Evolutionary conservation across 2,113 vertebrate species (phyloP).

Genomic region (Oenanthe oenanthe): DNA sequence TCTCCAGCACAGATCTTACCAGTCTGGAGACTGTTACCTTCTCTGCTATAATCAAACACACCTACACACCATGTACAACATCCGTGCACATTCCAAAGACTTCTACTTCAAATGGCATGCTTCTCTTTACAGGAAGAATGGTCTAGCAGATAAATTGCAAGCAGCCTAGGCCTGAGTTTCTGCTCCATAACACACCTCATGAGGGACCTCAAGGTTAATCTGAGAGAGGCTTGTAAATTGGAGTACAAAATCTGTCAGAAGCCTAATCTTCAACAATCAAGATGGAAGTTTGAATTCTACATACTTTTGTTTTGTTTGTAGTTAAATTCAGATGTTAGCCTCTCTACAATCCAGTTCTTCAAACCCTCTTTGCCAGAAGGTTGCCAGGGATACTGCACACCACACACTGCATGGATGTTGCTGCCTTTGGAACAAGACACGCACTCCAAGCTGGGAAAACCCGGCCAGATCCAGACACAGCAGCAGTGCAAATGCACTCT

Average conservation of each 20-base stretch:
- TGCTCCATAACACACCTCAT: not conserved
- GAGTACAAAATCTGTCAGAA: not conserved
- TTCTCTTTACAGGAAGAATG: not conserved
- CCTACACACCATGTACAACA: accelerated
- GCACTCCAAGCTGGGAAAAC: not conserved
- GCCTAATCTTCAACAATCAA: not conserved
- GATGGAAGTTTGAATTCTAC: not conserved
- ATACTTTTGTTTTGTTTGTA: not conserved
- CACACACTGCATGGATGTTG: accelerated
- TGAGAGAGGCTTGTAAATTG: not conserved
- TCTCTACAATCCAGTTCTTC: not conserved
- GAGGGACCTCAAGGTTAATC: not conserved
- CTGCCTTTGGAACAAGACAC: not conserved
- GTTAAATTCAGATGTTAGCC: not conserved
- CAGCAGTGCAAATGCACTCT: accelerated
- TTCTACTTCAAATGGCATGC: not conserved
- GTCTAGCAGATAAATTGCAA: not conserved
- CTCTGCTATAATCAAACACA: accelerated
- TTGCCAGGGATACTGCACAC: not conserved
- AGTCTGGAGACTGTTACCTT: not conserved
- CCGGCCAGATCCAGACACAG: not conserved
- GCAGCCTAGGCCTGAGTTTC: not conserved
- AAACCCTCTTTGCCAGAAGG: not conserved
- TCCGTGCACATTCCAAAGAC: not conserved
- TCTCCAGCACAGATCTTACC: not conserved